These are phyloP conservation scores for Scomber japonicus DNA, from an alignment of 2,113 vertebrate genomes.

Conservation along the genomic window DNA sequence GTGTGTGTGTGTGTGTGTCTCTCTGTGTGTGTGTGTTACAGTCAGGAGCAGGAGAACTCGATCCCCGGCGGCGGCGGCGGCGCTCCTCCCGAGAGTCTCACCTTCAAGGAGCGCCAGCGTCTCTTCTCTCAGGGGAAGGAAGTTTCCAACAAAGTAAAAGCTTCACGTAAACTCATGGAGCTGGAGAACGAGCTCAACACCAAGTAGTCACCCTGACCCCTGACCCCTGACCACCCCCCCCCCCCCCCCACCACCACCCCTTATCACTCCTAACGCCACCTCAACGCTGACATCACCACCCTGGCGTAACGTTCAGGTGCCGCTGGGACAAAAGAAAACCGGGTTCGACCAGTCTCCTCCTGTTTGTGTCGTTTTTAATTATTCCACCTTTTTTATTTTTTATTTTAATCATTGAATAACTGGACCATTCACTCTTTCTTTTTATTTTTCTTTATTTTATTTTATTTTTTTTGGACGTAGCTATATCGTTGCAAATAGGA, in stretches of 20 bases:
- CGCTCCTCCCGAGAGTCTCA: constrained; percentile 91
- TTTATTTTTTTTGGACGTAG: constrained; percentile 74
- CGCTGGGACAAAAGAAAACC: constrained; percentile 42
- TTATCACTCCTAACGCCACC: constrained; percentile 47
- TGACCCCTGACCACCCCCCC: too few species aligned
- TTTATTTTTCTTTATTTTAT: too few species aligned
- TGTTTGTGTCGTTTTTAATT: constrained; percentile 68
- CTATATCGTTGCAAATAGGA: constrained; percentile 81
- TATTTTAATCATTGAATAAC: constrained; percentile 76
- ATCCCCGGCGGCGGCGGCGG: constrained; percentile 76
- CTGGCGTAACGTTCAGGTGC: constrained; percentile 40
- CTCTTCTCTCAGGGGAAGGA: constrained; percentile 99
- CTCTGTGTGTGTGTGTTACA: constrained; percentile 51
- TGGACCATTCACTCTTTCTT: constrained; percentile 78
- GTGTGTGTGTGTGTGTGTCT: too few species aligned
- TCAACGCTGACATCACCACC: neutral
- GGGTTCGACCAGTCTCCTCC: constrained; percentile 51
- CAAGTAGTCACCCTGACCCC: constrained; percentile 83
- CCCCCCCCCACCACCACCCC: too few species aligned
- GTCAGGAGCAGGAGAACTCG: constrained; percentile 90
- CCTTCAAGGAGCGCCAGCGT: constrained; percentile 97
- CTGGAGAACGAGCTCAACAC: constrained; percentile 98
- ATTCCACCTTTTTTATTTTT: constrained; percentile 53
- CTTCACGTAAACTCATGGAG: constrained; percentile 96
- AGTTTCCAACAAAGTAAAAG: constrained; percentile 97